Conservation (phyloP, 2,888 invertebrate genomes). For the Philopedon plagiatum region DNA sequence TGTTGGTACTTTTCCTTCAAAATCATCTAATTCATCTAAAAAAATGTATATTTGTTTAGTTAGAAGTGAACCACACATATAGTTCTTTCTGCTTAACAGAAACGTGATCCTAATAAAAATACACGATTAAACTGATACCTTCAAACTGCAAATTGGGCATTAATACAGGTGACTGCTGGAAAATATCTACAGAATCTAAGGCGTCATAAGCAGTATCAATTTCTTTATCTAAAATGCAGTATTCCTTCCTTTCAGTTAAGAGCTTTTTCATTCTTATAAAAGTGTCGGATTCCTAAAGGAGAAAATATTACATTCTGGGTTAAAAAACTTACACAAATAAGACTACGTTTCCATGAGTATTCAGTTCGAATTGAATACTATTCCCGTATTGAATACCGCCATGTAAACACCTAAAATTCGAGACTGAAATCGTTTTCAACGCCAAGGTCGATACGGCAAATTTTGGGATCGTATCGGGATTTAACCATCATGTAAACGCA, state of each 20-base stretch:
- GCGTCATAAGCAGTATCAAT: conserved; percentile 76
- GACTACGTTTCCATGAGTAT: no score
- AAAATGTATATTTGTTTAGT: no score
- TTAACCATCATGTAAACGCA: no score
- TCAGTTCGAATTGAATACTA: no score
- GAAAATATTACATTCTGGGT: not conserved
- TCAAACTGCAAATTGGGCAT: conserved; percentile 57
- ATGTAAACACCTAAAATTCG: no score
- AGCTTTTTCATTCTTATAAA: conserved; percentile 70
- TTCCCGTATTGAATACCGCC: no score
- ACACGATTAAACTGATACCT: conserved; percentile 53
- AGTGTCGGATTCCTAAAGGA: conserved; percentile 67
- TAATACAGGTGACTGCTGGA: conserved; percentile 58
- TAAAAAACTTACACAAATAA: not conserved
- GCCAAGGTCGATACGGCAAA: no score
- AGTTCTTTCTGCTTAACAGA: no score
- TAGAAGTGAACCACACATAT: no score
- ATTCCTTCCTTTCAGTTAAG: conserved; percentile 72
- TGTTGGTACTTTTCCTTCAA: conserved; percentile 69
- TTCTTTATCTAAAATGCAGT: conserved; percentile 66
- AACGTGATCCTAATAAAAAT: no score
- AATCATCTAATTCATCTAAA: conserved; percentile 71
- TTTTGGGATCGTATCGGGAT: no score
- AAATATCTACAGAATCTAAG: conserved; percentile 72
- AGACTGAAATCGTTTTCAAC: no score